Evolutionary conservation across 64 coral and sea anemone genomes (phyloP), one percentile per base, ranked within the genome.

Genomic region (Montipora cactus): DNA sequence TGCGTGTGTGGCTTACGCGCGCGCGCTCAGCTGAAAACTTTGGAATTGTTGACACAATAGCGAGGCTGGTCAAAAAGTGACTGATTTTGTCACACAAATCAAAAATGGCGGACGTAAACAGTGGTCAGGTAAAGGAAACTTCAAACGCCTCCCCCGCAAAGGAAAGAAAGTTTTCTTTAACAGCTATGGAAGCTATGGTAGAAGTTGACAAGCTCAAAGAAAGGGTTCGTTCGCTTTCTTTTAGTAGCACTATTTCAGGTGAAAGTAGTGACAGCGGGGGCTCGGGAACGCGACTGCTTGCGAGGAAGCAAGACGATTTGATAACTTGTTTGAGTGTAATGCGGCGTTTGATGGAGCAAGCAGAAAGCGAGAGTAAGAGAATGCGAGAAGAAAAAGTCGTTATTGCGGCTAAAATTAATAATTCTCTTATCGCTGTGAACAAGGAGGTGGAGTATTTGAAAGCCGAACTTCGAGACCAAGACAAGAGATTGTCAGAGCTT

Each of bases 341-440:
- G 98, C 73, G 98, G 51, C 69, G 98, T 45, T 90, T 99, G 19
- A 99, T 99, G 98, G 98, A 99, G 76, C 95, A 99, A 48, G 95
- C 98, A 37, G 98, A 99, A 80, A 81, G 84, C 75, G 98, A 99
- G 79, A 99, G 95, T 88, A 94, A 88, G 78, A 95, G 91, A 55
- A 87, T 99, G 62, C 91, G 96, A 79, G 95, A 99, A 21, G 98
- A 99, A 28, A 99, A 99, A 81, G 91, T 94, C 83, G 86, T 99
- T 59, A 96, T 99, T 84, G 95, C 95, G 61, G 80, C 95, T 19
- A 99, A 94, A 79, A 99, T 99, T 47, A 96, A 94, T 49, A 94
- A 88, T 77, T 96, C 98, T 59, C 91, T 99, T 50, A 94, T 88
- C 78, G 83, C 95, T 11, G 98, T 99, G 44, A 99, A 99, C 57